Percentiles rank a stretch among this genome's conserved stretches.
Conservation (phyloP, 2,797 vertebrate genomes). For the Parauchenoglanis ngamensis region DNA sequence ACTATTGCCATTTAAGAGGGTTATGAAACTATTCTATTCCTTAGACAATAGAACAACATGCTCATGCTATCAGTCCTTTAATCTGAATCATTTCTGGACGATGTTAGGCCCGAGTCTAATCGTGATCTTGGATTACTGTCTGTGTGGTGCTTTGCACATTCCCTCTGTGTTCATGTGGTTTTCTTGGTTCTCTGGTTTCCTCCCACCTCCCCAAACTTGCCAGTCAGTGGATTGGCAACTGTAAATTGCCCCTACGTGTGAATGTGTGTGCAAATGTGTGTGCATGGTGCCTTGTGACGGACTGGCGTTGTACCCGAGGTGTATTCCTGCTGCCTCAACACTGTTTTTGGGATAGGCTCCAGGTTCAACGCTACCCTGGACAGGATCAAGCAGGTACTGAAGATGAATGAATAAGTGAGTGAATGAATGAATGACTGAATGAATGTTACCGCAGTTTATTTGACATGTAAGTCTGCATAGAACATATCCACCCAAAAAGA, state of each 20-base stretch:
- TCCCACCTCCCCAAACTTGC: neutral
- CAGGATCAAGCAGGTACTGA: neutral
- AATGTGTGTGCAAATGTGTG: constrained; percentile 13
- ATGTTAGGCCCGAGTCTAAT: neutral
- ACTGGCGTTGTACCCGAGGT: neutral
- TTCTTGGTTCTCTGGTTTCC: neutral
- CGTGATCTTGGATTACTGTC: neutral
- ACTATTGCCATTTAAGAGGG: neutral
- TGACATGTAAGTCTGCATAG: neutral
- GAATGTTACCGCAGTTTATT: neutral
- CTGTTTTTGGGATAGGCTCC: neutral
- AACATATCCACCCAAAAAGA: neutral
- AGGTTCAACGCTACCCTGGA: neutral
- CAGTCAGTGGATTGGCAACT: neutral
- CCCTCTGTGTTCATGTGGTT: neutral
- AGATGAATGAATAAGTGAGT: neutral
- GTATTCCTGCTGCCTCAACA: neutral
- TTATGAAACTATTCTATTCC: neutral
- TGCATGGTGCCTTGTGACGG: neutral
- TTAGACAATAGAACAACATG: neutral
- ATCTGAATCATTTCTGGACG: neutral
- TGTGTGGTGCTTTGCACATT: neutral
- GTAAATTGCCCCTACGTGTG: neutral
- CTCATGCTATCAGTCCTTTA: neutral
- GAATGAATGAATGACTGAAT: neutral